Conservation (phyloP, 2,888 invertebrate genomes). For the Chesias legatella region DNA sequence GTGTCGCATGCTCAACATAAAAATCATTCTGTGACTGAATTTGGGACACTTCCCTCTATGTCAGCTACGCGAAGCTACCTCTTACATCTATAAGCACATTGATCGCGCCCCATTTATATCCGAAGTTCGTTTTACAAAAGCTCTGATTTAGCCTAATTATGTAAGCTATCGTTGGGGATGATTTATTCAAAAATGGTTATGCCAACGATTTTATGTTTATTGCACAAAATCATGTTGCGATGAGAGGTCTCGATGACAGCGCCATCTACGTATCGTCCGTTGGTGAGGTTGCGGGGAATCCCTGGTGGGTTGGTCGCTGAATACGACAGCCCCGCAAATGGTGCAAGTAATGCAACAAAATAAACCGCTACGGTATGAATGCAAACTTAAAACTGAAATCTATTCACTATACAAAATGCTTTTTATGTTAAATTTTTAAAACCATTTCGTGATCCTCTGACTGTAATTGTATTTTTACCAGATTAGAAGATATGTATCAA, state of each 20-base stretch:
- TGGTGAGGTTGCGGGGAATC: slow-evolving; percentile 21
- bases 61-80: slow-evolving; percentile 63
- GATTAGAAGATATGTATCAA: too few relatives aligned
- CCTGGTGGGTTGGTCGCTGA: neutral
- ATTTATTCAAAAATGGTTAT: slow-evolving; percentile 34
- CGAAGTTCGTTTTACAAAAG: slow-evolving; percentile 36
- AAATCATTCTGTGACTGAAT: slow-evolving; percentile 65
- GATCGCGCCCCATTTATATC: slow-evolving; percentile 45
- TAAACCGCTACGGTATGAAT: slow-evolving; percentile 10
- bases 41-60: slow-evolving; percentile 53
- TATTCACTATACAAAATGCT: neutral
- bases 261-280: neutral
- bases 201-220: slow-evolving; percentile 42
- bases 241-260: too few relatives aligned
- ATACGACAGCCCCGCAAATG: slow-evolving; percentile 11
- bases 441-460: too few relatives aligned
- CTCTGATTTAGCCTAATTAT: slow-evolving; percentile 28
- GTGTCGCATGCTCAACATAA: slow-evolving; percentile 44
- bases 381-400: slow-evolving; percentile 13
- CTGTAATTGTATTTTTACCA: too few relatives aligned
- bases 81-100: slow-evolving; percentile 63
- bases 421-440: too few relatives aligned
- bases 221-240: neutral
- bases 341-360: slow-evolving; percentile 29
- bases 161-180: slow-evolving; percentile 29